Evolutionary conservation across 2,113 vertebrate species (phyloP).

Genomic region (Ptilorrhoa leucosticta): DNA sequence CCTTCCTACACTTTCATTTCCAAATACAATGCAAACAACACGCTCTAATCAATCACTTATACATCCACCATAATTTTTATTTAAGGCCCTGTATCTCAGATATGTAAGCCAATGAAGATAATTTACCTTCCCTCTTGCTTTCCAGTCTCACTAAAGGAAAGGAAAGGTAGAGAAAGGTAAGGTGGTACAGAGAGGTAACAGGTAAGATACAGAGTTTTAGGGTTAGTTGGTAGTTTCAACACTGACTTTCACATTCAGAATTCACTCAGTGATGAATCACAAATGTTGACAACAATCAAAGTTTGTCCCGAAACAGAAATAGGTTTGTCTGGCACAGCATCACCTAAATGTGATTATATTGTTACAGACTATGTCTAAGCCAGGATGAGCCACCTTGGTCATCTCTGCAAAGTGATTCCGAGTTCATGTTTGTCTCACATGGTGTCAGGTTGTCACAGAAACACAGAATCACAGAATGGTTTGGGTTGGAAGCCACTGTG

Average conservation of each 20-base stretch:
- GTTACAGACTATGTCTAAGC: not conserved
- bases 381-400: not conserved
- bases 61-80: constrained; percentile 24
- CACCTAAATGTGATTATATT: not conserved
- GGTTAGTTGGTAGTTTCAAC: not conserved
- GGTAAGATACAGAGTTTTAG: not conserved
- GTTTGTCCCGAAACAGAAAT: not conserved
- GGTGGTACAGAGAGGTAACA: not conserved
- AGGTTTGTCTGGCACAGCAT: not conserved
- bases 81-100: not conserved
- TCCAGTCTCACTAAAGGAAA: not conserved
- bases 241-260: not conserved
- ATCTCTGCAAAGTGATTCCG: not conserved
- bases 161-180: not conserved
- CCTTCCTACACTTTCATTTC: constrained; percentile 46
- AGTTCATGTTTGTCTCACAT: not conserved
- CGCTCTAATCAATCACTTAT: constrained; percentile 36
- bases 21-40: constrained; percentile 35
- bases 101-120: not conserved
- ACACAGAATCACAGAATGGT: not conserved
- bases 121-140: constrained; percentile 7
- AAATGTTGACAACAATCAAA: not conserved
- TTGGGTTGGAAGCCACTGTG: not conserved
- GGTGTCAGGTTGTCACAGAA: not conserved
- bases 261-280: not conserved